Evolutionary conservation across 2,113 vertebrate species (phyloP).

Genomic region (Leucoraja erinaceus): DNA sequence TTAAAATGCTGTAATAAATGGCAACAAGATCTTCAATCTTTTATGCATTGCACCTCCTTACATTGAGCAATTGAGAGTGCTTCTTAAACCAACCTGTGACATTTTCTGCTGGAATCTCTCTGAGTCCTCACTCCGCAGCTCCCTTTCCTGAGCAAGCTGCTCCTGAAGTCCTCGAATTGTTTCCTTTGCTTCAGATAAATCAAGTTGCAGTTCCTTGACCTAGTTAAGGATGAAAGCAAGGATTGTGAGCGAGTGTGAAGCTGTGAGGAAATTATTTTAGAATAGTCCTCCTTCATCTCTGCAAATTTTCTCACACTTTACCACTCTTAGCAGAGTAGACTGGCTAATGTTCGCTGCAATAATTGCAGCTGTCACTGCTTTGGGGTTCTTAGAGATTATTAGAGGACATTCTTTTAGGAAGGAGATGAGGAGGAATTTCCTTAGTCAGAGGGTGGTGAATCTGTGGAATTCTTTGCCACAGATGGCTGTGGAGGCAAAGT

Average conservation of each 20-base stretch:
- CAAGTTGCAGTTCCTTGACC: constrained; percentile 68
- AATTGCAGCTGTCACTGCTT: background rate
- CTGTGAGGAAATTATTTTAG: background rate
- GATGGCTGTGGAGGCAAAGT: too few relatives aligned
- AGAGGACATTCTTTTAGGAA: too few relatives aligned
- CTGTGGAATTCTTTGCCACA: too few relatives aligned
- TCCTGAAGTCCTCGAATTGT: constrained; percentile 64
- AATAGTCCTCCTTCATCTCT: background rate
- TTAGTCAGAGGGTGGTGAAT: too few relatives aligned
- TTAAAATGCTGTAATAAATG: background rate
- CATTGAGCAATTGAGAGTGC: background rate
- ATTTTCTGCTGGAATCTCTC: constrained; percentile 68
- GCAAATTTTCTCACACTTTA: background rate
- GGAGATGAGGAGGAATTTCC: too few relatives aligned
- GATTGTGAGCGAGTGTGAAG: background rate
- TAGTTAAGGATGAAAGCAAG: constrained; percentile 44
- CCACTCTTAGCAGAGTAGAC: background rate
- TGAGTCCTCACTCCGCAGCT: constrained; percentile 65
- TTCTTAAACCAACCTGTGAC: constrained; percentile 65
- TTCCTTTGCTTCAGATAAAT: constrained; percentile 67
- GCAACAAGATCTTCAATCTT: background rate
- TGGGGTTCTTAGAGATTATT: background rate
- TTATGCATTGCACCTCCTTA: background rate
- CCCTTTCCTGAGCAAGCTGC: constrained; percentile 71
- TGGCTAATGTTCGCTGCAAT: background rate